Conservation (phyloP, 2,113 vertebrate genomes). For the Oxyruncus cristatus region DNA sequence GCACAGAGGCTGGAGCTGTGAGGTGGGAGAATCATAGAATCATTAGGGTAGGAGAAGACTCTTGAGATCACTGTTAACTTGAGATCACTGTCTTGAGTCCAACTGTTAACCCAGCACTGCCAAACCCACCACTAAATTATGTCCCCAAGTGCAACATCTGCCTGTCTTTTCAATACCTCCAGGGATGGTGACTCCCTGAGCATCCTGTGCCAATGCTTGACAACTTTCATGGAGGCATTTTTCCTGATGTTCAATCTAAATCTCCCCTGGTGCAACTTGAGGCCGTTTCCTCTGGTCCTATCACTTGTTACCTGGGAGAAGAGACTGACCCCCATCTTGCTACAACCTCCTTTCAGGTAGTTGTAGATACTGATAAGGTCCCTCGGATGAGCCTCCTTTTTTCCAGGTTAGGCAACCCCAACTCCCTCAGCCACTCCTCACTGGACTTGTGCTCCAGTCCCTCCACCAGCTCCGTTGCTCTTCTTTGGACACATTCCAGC, state of each 20-base stretch:
- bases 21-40: neutral
- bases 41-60: neutral
- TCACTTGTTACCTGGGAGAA: neutral
- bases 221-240: neutral
- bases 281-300: neutral
- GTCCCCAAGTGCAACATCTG: neutral
- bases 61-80: too few species aligned
- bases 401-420: neutral
- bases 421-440: neutral
- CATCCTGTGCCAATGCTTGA: neutral
- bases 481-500: neutral
- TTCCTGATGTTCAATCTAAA: neutral
- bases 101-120: neutral
- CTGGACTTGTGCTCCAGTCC: neutral
- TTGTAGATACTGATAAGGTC: neutral
- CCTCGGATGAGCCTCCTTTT: neutral
- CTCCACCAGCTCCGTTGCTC: neutral
- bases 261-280: too few species aligned
- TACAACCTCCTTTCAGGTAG: neutral
- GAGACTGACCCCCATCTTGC: fast-evolving
- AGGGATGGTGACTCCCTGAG: neutral
- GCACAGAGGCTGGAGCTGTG: neutral
- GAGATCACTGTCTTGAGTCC: too few species aligned
- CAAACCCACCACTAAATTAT: neutral
- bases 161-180: neutral